Percentiles rank a stretch among this genome's conserved stretches.
Conservation (phyloP, 2,113 vertebrate species). For the Thamnaconus septentrionalis region DNA sequence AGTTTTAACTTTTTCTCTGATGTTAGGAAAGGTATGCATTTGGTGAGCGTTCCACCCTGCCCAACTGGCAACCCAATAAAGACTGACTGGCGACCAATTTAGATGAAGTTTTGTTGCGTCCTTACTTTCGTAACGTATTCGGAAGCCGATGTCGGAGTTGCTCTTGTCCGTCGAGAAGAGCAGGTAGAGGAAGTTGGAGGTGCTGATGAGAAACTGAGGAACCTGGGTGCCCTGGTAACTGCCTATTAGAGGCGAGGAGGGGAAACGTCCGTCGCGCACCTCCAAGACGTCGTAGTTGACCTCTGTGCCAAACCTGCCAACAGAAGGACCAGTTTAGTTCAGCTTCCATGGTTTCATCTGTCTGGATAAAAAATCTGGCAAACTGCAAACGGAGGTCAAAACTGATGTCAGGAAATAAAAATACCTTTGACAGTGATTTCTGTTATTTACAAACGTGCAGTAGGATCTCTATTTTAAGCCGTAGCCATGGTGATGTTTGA, state of each 20-base stretch:
- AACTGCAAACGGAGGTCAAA: no score
- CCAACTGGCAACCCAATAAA: no score
- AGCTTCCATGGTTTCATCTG: background rate
- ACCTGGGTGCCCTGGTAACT: constrained; percentile 98
- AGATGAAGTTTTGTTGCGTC: background rate
- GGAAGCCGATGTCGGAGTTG: constrained; percentile 95
- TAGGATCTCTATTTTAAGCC: no score
- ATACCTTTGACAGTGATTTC: no score
- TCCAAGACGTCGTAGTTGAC: constrained; percentile 97
- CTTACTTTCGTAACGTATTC: constrained; percentile 98
- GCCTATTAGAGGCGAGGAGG: constrained; percentile 90
- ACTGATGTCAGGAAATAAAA: no score
- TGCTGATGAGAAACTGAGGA: constrained; percentile 98
- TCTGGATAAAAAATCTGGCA: no score
- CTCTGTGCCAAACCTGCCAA: constrained; percentile 91
- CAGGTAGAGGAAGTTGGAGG: constrained; percentile 93
- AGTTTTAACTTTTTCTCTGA: no score
- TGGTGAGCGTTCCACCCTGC: no score
- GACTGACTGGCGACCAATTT: no score
- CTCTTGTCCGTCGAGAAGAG: constrained; percentile 98
- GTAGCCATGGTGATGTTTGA: no score
- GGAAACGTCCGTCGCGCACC: constrained; percentile 90
- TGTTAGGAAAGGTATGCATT: no score
- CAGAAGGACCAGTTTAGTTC: background rate
- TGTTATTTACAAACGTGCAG: no score